A percentile compares a stretch with the other conserved stretches of the same genome.
Conservation (phyloP, 2,797 vertebrate species). For the Phoxinus dragarum region DNA sequence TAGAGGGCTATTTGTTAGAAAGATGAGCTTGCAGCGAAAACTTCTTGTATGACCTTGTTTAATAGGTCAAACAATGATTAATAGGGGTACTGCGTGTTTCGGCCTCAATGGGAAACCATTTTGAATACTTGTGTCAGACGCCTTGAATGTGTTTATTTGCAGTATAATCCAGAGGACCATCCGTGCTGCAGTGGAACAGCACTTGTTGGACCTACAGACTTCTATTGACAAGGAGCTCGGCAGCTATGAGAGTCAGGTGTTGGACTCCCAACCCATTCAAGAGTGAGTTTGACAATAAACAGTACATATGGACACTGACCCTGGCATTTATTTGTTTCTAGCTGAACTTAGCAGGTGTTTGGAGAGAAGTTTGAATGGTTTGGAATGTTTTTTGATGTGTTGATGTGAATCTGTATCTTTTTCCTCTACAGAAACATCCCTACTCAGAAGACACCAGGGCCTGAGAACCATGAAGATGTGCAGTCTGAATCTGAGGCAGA, state of each 20-base stretch:
- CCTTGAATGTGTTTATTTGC: constrained; percentile 51
- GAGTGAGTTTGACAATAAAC: constrained; percentile 50
- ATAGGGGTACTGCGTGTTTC: constrained; percentile 16
- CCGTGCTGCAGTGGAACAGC: constrained; percentile 91
- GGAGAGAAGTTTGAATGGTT: background rate
- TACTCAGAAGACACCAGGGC: constrained; percentile 36
- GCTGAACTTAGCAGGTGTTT: background rate
- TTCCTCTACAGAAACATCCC: constrained; percentile 30
- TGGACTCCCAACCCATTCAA: constrained; percentile 59
- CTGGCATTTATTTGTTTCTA: background rate
- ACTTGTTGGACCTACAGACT: constrained; percentile 91
- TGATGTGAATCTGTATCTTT: background rate
- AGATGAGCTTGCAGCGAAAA: constrained; percentile 17
- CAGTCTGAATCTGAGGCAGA: constrained; percentile 47
- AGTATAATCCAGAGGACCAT: constrained; percentile 92
- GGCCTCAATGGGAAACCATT: background rate
- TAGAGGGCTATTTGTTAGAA: constrained; percentile 39
- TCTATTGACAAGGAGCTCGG: constrained; percentile 87
- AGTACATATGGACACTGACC: background rate
- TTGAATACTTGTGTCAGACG: background rate
- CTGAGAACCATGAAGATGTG: constrained; percentile 39
- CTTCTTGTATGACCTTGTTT: constrained; percentile 44
- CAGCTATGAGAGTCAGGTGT: constrained; percentile 74
- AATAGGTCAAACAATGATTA: constrained; percentile 33
- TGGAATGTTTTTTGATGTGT: background rate